Base-by-base conservation (phyloP, 2,113 vertebrate genomes). In the Garra rufa region DNA sequence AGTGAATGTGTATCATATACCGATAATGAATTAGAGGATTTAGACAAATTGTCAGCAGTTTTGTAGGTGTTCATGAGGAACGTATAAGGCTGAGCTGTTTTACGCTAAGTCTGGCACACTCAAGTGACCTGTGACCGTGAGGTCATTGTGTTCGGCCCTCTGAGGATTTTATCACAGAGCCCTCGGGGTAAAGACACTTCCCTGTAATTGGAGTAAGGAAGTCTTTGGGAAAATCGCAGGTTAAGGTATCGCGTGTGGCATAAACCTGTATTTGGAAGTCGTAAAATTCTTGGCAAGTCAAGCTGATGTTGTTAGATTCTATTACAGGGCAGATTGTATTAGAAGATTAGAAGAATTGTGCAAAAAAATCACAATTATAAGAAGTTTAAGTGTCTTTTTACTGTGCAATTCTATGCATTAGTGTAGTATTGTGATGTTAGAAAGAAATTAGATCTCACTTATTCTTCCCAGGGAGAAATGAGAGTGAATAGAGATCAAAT, bases 81-180 rank as follows among this genome's bases (percentile, higher is more conserved):
- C 14, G 43, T 24, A 71, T 82, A 38, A 69, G 19, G 13, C 28
- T 70, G 38, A 79, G 30, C 30, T 6, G 14, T 44, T 44, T n/a
- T 19, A 55, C 15, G 4, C 65, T n/a, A 26, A 38, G 21, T 50
- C 57, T 75, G 24, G 13, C 46, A 77, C n/a, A 82, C 34, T 38
- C 15, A 57, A n/a, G 69, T 85, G 79, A 86, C 50, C 86, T 67
- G 11, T 76, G 82, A 80, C 55, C 21, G 11, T 26, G 41, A 46
- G 87, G 87, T 85, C 77, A 70, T 0, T 34, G 63, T 59, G 81
- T 74, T 63, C 85, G 30, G 52, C 9, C 67, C 70, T 75, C 65
- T 6, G 67, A 17, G 70, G 30, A 70, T 24, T 80, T 81, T 67
- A 76, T 76, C 82, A 69, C 69, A 13, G 61, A 41, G 6, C 50